These are phyloP conservation scores for Gisinianus flammeolus DNA, from an alignment of 2,888 invertebrate species.

Conservation along the genomic window DNA sequence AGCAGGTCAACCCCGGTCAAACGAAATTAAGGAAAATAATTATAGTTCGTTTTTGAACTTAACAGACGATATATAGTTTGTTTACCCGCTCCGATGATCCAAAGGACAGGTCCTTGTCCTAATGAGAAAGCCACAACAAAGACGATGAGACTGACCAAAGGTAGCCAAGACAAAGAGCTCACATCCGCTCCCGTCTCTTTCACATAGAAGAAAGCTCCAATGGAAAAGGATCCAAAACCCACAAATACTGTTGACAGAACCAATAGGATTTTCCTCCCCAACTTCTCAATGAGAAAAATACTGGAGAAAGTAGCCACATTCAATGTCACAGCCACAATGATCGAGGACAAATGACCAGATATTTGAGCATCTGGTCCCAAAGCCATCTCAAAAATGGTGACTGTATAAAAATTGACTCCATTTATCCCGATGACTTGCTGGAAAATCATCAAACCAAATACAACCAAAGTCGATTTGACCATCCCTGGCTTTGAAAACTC, in stretches of 20 bases:
- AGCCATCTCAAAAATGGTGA: constrained; percentile 52
- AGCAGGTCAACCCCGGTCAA: no score
- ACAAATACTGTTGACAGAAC: constrained; percentile 45
- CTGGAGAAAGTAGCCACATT: constrained; percentile 51
- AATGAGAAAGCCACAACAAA: constrained; percentile 51
- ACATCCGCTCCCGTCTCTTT: constrained; percentile 37
- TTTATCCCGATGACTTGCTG: constrained; percentile 54
- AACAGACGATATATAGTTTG: no score
- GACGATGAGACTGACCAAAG: constrained; percentile 45
- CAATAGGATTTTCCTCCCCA: constrained; percentile 51
- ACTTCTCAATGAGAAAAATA: constrained; percentile 51
- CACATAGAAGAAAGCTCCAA: constrained; percentile 54
- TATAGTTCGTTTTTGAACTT: no score
- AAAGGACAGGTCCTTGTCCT: constrained; percentile 53
- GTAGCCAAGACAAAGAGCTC: constrained; percentile 38
- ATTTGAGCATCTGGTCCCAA: constrained; percentile 42
- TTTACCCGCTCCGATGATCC: constrained; percentile 53
- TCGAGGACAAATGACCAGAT: constrained; percentile 50
- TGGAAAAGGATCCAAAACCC: constrained; percentile 41
- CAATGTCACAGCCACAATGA: constrained; percentile 50
- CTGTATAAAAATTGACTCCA: constrained; percentile 53
- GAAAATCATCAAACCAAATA: constrained; percentile 49
- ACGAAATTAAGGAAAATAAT: no score
- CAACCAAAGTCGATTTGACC: constrained; percentile 48
- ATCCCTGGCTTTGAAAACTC: constrained; percentile 32